These are phyloP conservation scores for Hartigia nigra DNA, from an alignment of 2,888 invertebrate species.

Conservation along the genomic window DNA sequence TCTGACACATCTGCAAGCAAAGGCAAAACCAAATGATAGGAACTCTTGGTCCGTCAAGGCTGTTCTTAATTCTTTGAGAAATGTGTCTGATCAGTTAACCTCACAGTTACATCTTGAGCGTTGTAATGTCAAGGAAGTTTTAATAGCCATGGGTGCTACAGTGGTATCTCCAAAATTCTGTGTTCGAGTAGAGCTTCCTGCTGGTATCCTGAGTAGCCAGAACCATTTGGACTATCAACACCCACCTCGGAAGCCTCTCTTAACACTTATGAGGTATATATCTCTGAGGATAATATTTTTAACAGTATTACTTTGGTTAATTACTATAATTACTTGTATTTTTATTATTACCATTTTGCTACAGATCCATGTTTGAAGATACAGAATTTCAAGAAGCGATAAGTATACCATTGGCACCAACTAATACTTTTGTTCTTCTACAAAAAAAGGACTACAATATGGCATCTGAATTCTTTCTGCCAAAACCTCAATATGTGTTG, in stretches of 20 bases:
- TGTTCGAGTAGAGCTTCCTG: conserved; percentile 53
- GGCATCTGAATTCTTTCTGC: conserved; percentile 57
- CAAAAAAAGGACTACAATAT: conserved; percentile 53
- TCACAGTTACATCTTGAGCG: conserved; percentile 47
- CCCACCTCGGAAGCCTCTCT: conserved; percentile 55
- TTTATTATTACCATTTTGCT: neutral
- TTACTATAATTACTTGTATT: neutral
- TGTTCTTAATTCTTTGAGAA: conserved; percentile 43
- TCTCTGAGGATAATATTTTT: neutral
- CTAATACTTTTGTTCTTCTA: conserved; percentile 62
- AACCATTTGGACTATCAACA: conserved; percentile 57
- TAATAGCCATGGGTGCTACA: conserved; percentile 61
- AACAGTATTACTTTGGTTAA: neutral
- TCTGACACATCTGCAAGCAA: conserved; percentile 48
- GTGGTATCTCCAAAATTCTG: conserved; percentile 60
- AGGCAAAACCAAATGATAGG: conserved; percentile 48
- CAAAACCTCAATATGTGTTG: conserved; percentile 54
- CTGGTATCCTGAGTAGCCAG: conserved; percentile 49
- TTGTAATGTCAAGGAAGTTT: conserved; percentile 57
- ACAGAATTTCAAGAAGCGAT: conserved; percentile 59
- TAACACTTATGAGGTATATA: conserved; percentile 60
- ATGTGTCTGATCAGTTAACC: conserved; percentile 48
- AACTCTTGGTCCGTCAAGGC: conserved; percentile 45
- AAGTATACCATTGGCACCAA: conserved; percentile 51
- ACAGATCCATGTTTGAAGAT: conserved; percentile 57